Evolutionary conservation across 2,888 invertebrate species (phyloP).

Genomic region (Anthophora plumipes): DNA sequence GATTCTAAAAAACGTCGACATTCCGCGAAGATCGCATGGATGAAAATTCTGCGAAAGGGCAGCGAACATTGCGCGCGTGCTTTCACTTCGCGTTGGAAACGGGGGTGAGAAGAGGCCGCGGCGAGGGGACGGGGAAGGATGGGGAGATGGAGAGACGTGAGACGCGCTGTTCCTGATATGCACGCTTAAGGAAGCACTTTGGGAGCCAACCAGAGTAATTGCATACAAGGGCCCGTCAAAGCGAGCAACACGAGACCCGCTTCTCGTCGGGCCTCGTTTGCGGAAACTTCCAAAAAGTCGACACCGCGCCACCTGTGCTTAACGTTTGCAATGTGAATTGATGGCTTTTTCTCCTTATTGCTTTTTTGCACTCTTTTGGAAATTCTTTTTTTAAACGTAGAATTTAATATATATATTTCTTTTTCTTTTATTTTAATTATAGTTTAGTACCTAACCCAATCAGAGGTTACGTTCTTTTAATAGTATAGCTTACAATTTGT

Average conservation of each 20-base stretch:
- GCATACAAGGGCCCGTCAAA: constrained; percentile 70
- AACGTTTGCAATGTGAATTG: constrained; percentile 2
- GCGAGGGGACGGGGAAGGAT: neutral
- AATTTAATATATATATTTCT: no score
- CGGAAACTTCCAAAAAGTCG: constrained; percentile 25
- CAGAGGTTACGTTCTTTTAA: no score
- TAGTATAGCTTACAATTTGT: no score
- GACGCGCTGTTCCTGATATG: constrained; percentile 58
- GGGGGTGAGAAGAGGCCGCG: constrained; percentile 24
- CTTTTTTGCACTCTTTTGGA: neutral
- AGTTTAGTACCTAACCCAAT: no score
- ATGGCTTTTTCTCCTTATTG: neutral
- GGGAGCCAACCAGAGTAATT: constrained; percentile 70
- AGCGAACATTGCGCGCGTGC: constrained; percentile 49
- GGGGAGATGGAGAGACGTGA: constrained; percentile 18
- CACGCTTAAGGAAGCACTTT: constrained; percentile 73
- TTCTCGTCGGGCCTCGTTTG: constrained; percentile 25
- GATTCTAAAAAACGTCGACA: constrained; percentile 31
- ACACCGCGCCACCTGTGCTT: constrained; percentile 1
- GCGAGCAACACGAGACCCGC: constrained; percentile 61
- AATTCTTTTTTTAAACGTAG: neutral
- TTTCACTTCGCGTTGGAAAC: constrained; percentile 58
- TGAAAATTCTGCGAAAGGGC: constrained; percentile 60
- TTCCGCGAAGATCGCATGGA: constrained; percentile 48
- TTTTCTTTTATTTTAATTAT: no score